Evolutionary conservation across 2,797 vertebrate genomes (phyloP), one percentile per base, ranked within the genome.

Genomic region (Rhadinocentrus ornatus): DNA sequence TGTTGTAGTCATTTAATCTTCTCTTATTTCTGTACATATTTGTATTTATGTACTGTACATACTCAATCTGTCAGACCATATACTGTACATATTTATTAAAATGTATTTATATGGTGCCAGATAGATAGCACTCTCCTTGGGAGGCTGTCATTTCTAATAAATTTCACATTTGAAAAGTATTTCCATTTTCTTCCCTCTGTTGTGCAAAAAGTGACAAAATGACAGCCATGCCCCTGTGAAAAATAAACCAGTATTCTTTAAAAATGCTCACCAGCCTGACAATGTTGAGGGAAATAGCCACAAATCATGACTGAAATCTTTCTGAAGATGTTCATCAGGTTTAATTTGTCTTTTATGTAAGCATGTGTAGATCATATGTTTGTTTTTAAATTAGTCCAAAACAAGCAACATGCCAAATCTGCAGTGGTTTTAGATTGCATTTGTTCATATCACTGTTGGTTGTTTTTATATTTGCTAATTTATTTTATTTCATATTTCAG

Each of bases 221-320:
- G 54, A 32, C 26, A 29, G 24, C n/a, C 55, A 58, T 6, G 52
- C 31, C 46, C 20, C n/a, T 22, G 53, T 35, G 24, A 34, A 41
- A 53, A 67, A 69, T 63, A 56, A 65, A 3, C 18, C 9, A 24
- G 35, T 27, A 65, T 46, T 32, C 27, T 22, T 22, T 41, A 22
- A 71, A 29, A 62, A 57, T 24, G 10, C 48, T 50, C 48, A 50
- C n/a, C 10, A 24, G 48, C 11, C n/a, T 24, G 48, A 22, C n/a
- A 4, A n/a, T 24, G 24, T 2, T 62, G 4, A 0, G 72, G 74
- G 81, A 84, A 83, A 83, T 80, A 57, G 64, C 4, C 66, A 22
- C 62, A 57, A 65, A 68, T 24, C n/a, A 24, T 24, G 39, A 52
- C 64, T 62, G 15, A 59, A 71, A 55, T 69, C 0, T 63, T 74